Evolutionary conservation across 2,888 invertebrate species (phyloP), one percentile per base, ranked within the genome.

Genomic region (Plebejus anna): DNA sequence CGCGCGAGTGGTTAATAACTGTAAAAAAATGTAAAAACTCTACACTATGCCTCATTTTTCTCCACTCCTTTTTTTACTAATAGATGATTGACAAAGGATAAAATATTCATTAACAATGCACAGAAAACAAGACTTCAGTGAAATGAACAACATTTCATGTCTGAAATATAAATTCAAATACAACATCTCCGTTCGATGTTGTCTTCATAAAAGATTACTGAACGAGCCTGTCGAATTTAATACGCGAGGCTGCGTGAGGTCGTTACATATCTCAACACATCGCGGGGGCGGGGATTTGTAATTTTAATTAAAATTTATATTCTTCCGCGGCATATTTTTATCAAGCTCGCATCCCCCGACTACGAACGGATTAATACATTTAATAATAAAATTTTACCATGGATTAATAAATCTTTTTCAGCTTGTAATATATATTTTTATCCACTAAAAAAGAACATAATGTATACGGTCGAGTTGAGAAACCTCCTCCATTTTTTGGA

Each of bases 201-300:
- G 4, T 66, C 32, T 55, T 73, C 73, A 47, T 73, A 55, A 22
- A 28, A 73, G 32, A 55, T 73, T 73, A 73, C 51, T 9, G 5
- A 28, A 47, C 51, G 51, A 3, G 73, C 55, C 32, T 55, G 36
- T 73, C 73, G 73, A 55, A 73, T 73, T 73, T 73, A 36, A 73
- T 73, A 73, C 55, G 73, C 55, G 47, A 73, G 7, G 16, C 51
- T 55, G 22, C 55, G 73, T 28, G 73, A 73, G 72, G 42, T 4
- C 47, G 72, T 51, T 55, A 47, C 73, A 73, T 28, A 32, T 32
- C 73, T 16, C 73, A 13, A 28, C 55, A 73, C 55, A 73, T 28
- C 32, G 66, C 66, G 3, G 22, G 22, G 28, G 11, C 13, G 32
- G 4, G 66, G 66, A 66, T 66, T 66, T 66, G 66, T 66, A 66